phyloP scores from a whole-genome alignment of 2,113 vertebrate genomes.

The Phrynosoma blainvillii region DNA sequence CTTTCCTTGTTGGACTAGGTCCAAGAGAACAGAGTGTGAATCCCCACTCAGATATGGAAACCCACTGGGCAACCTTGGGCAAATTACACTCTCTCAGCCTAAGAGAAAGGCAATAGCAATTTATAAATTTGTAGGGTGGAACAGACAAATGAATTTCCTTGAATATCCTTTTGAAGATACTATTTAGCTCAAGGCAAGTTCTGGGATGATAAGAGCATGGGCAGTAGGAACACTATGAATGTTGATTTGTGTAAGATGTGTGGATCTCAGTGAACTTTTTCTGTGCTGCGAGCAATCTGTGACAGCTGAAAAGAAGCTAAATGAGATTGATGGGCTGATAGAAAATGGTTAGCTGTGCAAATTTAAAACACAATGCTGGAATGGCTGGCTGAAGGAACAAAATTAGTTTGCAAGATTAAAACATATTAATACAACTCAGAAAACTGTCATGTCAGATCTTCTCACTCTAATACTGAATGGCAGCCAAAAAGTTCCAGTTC shows the following conservation, averaged over 20 bases:
- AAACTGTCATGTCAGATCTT: constrained; percentile 66
- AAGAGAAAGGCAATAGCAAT: too few relatives aligned
- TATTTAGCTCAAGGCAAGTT: neutral
- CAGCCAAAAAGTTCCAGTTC: constrained; percentile 62
- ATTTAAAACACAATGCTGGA: constrained; percentile 47
- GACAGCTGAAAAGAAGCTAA: constrained; percentile 44
- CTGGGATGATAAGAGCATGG: neutral
- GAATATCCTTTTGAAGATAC: neutral
- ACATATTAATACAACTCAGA: constrained; percentile 65
- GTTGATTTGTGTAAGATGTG: neutral
- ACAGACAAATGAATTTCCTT: neutral
- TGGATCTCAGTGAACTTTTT: constrained; percentile 15
- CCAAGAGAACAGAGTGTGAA: neutral
- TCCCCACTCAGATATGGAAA: too few relatives aligned
- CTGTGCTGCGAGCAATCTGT: constrained; percentile 29
- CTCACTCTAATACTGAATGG: constrained; percentile 63
- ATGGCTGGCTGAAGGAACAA: constrained; percentile 52
- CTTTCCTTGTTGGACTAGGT: neutral
- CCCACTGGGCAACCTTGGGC: too few relatives aligned
- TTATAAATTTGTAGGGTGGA: too few relatives aligned
- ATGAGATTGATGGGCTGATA: constrained; percentile 59
- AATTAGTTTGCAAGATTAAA: constrained; percentile 66
- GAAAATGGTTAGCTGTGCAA: constrained; percentile 36
- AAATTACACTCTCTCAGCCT: too few relatives aligned
- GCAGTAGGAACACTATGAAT: neutral